Evolutionary conservation across 2,797 vertebrate genomes (phyloP), one percentile per base, ranked within the genome.

Genomic region (Rhabdomys pumilio): DNA sequence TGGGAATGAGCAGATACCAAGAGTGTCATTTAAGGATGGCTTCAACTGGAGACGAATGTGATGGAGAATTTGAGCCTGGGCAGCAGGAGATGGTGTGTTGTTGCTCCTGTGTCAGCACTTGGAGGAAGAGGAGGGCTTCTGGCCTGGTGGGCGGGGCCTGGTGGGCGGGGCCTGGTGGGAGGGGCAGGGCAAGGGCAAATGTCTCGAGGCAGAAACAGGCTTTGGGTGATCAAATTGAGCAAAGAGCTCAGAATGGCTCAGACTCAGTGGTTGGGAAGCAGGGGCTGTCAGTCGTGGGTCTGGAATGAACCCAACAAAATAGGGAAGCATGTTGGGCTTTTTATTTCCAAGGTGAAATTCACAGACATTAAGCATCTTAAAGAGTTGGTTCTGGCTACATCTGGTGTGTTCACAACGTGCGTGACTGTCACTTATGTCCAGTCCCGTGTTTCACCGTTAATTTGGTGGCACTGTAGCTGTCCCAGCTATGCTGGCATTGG

Each of bases 351-450:
- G 47, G 79, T 90, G 14, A 69, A 83, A 44, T 34, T 34, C 89
- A 72, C 29, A 3, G 38, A n/a, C 34, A 2, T 57, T 5, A 79
- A 29, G 17, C 29, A 0, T 59, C 69, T 73, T 22, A 20, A 85
- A 90, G 69, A 79, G 38, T 41, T 29, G 26, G 26, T 11, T 20
- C 50, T 1, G 15, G 59, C 59, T 38, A 44, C 14, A n/a, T 59
- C 31, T 20, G 44, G 44, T 4, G 1, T 22, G 22, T 63, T 80
- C 50, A 26, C 65, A 19, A 1, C 15, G 50, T 44, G 0, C 2
- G 7, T 2, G 11, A 0, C 44, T 41, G 20, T 31, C 6, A 1
- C 41, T n/a, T 20, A 11, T 53, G 1, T 4, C n/a, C 59, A 47
- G 38, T 15, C 17, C 82, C 31, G 41, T 50, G 24, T 3, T 12